Conservation (phyloP, 2,113 vertebrate genomes). For the Halichoeres trimaculatus region DNA sequence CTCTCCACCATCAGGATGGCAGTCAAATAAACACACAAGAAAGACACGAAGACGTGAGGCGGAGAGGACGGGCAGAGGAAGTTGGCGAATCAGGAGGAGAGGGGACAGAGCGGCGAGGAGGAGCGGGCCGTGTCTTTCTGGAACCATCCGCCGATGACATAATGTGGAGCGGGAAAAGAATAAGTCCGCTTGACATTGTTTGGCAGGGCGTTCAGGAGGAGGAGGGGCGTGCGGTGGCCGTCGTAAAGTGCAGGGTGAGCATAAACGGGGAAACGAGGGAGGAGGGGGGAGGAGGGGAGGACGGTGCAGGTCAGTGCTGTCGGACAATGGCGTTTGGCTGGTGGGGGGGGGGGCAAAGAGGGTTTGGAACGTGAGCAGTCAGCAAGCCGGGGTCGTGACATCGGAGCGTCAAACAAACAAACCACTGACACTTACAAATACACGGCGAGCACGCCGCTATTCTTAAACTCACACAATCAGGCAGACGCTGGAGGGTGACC, state of each 20-base stretch:
- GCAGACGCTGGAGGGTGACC: constrained; percentile 56
- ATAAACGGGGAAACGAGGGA: constrained; percentile 66
- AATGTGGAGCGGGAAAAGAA: constrained; percentile 87
- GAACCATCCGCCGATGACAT: constrained; percentile 93
- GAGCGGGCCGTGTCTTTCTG: constrained; percentile 86
- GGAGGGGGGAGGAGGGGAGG: constrained; percentile 61
- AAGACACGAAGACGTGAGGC: constrained; percentile 20
- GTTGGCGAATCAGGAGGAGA: constrained; percentile 27
- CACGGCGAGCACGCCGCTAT: constrained; percentile 63
- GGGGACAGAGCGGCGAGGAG: no score
- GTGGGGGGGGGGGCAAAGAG: constrained; percentile 29
- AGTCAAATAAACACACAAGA: constrained; percentile 49
- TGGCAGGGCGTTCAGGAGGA: constrained; percentile 70
- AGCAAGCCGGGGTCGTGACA: constrained; percentile 85
- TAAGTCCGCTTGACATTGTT: constrained; percentile 92
- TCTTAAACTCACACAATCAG: constrained; percentile 72
- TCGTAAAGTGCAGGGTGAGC: constrained; percentile 92
- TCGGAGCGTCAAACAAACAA: constrained; percentile 82
- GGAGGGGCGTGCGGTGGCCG: constrained; percentile 76
- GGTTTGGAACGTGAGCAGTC: constrained; percentile 87
- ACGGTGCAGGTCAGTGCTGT: constrained; percentile 74
- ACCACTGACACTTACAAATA: constrained; percentile 83
- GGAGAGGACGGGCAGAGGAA: constrained; percentile 1
- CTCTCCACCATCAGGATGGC: constrained; percentile 44
- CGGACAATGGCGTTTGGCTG: constrained; percentile 81